Evolutionary conservation across 92 coral and sea anemone genomes (phyloP), one percentile per base, ranked within the genome.

Genomic region (Umimayanthus kanabou): DNA sequence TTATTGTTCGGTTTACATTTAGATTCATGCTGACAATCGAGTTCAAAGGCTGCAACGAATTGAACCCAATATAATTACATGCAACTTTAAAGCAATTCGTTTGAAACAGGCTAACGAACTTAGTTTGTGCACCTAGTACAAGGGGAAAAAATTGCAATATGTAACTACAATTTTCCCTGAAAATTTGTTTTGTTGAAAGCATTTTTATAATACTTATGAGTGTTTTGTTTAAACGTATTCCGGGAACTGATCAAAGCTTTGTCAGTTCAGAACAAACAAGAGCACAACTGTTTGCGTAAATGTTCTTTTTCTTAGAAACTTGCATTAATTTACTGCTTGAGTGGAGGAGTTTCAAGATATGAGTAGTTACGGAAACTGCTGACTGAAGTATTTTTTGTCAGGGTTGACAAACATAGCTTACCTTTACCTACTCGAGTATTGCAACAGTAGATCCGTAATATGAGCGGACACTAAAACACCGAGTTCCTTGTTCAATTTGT

Each of bases 291-390:
- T 58, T 58, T 80, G 1, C 49, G 22, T 18, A 18, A 18, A 4
- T 0, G 3, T 58, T 8, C 29, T 55, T 80, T 58, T 80, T 80
- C 85, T 22, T 6, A 80, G 72, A 80, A 80, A 80, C 70, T 15
- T 80, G 85, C 70, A 80, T 80, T 58, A 80, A 80, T 80, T 80
- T 58, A 61, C 73, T 80, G 50, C 50, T 80, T 30, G 50, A 64
- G 14, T 58, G 85, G 4, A 61, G 69, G 69, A 61, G 58, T 15
- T 53, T 53, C 58, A 53, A 13, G 58, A 53, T 15, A 53, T 14
- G 58, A 61, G 5, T 61, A 61, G 69, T 22, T 61, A 22, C n/a
- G n/a, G 69, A 53, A 61, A 61, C 69, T 61, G 25, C 69, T 16
- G 22, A 61, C n/a, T 61, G 20, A 57, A 15, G n/a, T 57, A 57